A percentile compares a stretch with the other conserved stretches of the same genome.
Evolutionary conservation across 2,888 invertebrate genomes (phyloP).

Genomic region (Ferdinandea cuprea): DNA sequence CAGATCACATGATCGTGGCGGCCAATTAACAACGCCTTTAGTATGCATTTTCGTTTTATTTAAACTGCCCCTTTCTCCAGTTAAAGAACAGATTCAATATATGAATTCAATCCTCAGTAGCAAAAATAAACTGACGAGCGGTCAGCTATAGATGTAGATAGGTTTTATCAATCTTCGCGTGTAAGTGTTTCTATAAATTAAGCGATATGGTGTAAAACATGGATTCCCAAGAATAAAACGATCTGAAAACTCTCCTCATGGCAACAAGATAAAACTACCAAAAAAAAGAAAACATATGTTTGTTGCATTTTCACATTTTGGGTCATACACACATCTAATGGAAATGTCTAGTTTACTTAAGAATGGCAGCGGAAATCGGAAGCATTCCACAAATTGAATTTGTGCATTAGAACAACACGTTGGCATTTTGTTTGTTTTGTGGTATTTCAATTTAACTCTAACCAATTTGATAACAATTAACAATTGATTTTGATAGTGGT

Average conservation of each 20-base stretch:
- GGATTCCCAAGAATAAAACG: background rate
- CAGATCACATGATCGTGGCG: too few relatives aligned
- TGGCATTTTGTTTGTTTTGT: background rate
- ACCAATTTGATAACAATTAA: constrained; percentile 33
- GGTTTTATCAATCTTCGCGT: too few relatives aligned
- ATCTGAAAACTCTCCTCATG: background rate
- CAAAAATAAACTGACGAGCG: too few relatives aligned
- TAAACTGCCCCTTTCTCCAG: too few relatives aligned
- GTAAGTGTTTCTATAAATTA: too few relatives aligned
- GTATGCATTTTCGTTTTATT: too few relatives aligned
- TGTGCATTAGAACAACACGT: constrained; percentile 8
- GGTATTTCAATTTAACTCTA: constrained; percentile 1
- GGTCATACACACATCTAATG: constrained; percentile 7
- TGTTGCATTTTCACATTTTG: background rate
- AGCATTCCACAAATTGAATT: constrained; percentile 26
- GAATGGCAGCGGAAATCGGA: constrained; percentile 2
- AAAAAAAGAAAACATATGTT: background rate
- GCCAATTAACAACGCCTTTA: too few relatives aligned
- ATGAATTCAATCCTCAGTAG: too few relatives aligned
- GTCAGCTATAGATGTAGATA: too few relatives aligned
- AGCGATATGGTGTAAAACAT: too few relatives aligned
- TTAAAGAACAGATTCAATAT: too few relatives aligned
- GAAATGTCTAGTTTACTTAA: constrained; percentile 14
- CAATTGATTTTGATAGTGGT: constrained; percentile 13
- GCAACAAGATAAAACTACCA: constrained; percentile 1